Evolutionary conservation across 2,888 invertebrate species (phyloP).

Genomic region (Athetis lepigone): DNA sequence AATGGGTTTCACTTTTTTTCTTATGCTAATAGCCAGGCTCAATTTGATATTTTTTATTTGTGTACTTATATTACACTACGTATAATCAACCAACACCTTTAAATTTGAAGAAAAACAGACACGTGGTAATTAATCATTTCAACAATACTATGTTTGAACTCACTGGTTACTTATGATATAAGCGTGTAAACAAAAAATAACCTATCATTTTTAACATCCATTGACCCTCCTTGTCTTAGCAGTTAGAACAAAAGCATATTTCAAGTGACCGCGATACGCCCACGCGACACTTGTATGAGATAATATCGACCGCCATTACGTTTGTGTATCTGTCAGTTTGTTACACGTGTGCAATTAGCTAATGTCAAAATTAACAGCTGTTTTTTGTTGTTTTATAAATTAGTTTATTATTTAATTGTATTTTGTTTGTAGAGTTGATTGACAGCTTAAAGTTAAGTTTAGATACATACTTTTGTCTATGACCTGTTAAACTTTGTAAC

Average conservation of each 20-base stretch:
- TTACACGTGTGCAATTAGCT: slow-evolving; percentile 45
- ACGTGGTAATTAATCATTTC: neutral
- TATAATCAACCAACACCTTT: no score
- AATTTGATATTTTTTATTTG: no score
- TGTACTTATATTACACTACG: no score
- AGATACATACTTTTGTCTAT: neutral
- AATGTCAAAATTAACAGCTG: slow-evolving; percentile 43
- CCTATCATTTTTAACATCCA: slow-evolving; percentile 3
- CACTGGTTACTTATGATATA: neutral
- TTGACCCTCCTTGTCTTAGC: slow-evolving; percentile 44
- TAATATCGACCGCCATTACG: slow-evolving; percentile 36
- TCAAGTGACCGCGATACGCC: slow-evolving; percentile 42
- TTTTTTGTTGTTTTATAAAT: slow-evolving; percentile 33
- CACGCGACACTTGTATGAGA: slow-evolving; percentile 39
- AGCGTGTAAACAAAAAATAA: slow-evolving; percentile 10
- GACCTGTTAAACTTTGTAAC: neutral
- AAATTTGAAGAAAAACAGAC: neutral
- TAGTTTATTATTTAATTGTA: slow-evolving; percentile 19
- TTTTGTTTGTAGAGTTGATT: slow-evolving; percentile 30
- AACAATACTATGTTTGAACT: neutral
- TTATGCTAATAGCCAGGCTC: no score
- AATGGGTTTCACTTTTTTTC: slow-evolving; percentile 4
- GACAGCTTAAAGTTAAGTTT: neutral
- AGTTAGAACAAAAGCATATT: slow-evolving; percentile 42
- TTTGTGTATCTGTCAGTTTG: slow-evolving; percentile 44